Conservation (phyloP, 2,888 invertebrate genomes). For the Morpho helenor region DNA sequence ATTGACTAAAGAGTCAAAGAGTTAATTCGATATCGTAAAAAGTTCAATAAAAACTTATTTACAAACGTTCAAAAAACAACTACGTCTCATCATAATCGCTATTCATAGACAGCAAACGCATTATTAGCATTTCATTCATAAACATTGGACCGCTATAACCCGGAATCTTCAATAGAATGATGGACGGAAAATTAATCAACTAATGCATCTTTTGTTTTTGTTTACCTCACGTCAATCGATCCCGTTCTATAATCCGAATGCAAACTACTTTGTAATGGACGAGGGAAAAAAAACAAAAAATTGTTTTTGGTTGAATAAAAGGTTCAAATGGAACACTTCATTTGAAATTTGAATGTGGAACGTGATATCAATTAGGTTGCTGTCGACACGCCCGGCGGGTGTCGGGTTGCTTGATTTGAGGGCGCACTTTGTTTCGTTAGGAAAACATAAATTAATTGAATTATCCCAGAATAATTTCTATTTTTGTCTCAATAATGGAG, state of each 20-base stretch:
- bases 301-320: constrained; percentile 23
- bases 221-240: constrained; percentile 51
- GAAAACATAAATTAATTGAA: constrained; percentile 17
- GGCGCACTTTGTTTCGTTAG: constrained; percentile 26
- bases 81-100: constrained; percentile 7
- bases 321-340: constrained; percentile 53
- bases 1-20: too few relatives aligned
- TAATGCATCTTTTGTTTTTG: constrained; percentile 66
- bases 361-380: constrained; percentile 69
- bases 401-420: constrained; percentile 48
- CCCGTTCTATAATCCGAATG: constrained; percentile 4
- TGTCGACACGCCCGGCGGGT: constrained; percentile 43
- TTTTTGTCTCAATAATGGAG: not conserved
- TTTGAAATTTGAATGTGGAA: constrained; percentile 37
- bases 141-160: constrained; percentile 29
- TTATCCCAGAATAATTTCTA: constrained; percentile 10
- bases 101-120: not conserved
- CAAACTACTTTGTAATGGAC: constrained; percentile 21
- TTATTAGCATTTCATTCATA: constrained; percentile 38
- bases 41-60: not conserved
- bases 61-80: not conserved
- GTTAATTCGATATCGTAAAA: too few relatives aligned
- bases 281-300: constrained; percentile 16
- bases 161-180: constrained; percentile 43
- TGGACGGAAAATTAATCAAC: constrained; percentile 50